Evolutionary conservation across 2,113 vertebrate species (phyloP), one percentile per base, ranked within the genome.

Genomic region (Sciurus niger): DNA sequence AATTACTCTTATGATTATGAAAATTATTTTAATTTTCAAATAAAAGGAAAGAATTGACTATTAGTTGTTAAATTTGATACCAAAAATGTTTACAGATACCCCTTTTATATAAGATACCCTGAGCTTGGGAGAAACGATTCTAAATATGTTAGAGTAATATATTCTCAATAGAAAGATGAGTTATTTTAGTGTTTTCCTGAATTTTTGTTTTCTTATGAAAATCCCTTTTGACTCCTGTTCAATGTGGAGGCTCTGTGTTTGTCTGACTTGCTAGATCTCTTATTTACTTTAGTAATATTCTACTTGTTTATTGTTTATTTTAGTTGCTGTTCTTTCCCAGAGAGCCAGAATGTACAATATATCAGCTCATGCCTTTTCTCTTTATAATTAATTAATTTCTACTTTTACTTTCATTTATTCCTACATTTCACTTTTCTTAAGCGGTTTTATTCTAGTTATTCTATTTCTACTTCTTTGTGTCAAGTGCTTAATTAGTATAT

Each of bases 241-340:
- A 40, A 32, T 80, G 2, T 32, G 4, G 34, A 37, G 53, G 1
- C 53, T 88, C 68, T 20, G 46, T 48, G 46, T 48, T 48, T 48
- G 9, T 32, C 48, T 90, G 10, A 80, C 48, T n/a, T 55, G 60
- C 28, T 32, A 77, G 46, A 55, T 80, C 24, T 77, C 13, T 4
- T 84, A 43, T 24, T 48, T 28, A 40, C 43, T 48, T 48, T 25
- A 40, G 53, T 82, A 37, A 12, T 40, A 18, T 7, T 7, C 24
- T 73, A 51, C 28, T 7, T 84, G 51, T 58, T 73, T 83, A 53
- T 51, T 89, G 9, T 40, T 87, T 73, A 93, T 83, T 95, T 94
- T 80, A 60, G 17, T 32, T 92, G 53, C 4, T 32, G 9, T 92
- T 94, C 46, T 63, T 92, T 94, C 73, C 87, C 18, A 89, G 74